Evolutionary conservation across 2,797 vertebrate genomes (phyloP), one percentile per base, ranked within the genome.

Genomic region (Echeneis naucrates): DNA sequence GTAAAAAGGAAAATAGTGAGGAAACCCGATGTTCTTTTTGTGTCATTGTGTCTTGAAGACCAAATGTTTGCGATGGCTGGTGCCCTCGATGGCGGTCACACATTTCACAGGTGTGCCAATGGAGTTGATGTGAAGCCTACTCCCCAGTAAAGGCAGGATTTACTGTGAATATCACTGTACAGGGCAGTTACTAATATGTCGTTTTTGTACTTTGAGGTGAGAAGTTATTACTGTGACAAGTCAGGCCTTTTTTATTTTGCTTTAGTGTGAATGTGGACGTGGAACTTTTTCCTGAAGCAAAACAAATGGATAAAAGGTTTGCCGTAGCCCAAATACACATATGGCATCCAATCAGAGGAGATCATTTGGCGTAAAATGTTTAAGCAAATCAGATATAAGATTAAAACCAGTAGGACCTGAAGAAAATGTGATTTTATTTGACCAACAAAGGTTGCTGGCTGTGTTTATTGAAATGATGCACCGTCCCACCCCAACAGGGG

Each of bases 61-160:
- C 68, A 82, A 59, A 84, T 84, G 61, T 84, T 79, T 84, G 72
- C 69, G 62, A 81, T 65, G 58, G 37, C 59, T 59, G 48, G 26
- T 57, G 35, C 48, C 37, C n/a, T 3, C 47, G 61, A 75, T 52
- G 13, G 81, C 78, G 75, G 82, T 73, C 76, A n/a, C 54, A 57
- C 56, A 63, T 80, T 76, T 75, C 68, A n/a, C 62, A 51, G 71
- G 32, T 71, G 68, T 72, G 79, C 82, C 77, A 81, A 47, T 66
- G 72, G 64, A 62, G 69, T 47, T 64, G 62, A 65, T 77, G 71
- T 74, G 57, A 44, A 38, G 69, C 50, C 32, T 16, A 56, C 54
- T 80, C 45, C n/a, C 16, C 38, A 68, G 58, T 63, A 70, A 80
- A 65, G 47, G 12, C 44, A 69, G n/a, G n/a, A 52, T 66, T 82